A percentile compares a stretch with the other conserved stretches of the same genome.
Conservation (phyloP, 2,888 invertebrate genomes). For the Syrphus vitripennis region DNA sequence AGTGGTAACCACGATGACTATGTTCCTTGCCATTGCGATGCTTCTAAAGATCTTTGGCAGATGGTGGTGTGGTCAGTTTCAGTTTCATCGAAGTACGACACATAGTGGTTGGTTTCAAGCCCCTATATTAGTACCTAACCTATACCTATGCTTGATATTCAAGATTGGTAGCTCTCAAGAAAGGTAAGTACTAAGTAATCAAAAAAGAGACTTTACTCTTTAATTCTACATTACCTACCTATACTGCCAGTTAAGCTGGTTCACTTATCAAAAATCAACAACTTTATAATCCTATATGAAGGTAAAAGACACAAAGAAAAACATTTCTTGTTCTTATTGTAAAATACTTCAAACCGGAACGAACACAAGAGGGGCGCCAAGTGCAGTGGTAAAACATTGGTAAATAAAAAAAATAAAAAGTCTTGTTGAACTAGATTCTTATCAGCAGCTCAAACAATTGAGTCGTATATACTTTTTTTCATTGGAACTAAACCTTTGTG, state of each 20-base stretch:
- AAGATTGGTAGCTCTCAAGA: not conserved
- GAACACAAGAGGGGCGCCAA: slow-evolving; percentile 41
- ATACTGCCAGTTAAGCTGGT: slow-evolving; percentile 20
- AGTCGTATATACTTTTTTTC: not conserved
- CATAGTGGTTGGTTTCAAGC: slow-evolving; percentile 36
- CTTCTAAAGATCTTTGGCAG: slow-evolving; percentile 49
- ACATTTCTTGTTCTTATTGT: not conserved
- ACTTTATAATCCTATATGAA: slow-evolving; percentile 1
- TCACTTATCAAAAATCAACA: slow-evolving; percentile 53
- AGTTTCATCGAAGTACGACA: slow-evolving; percentile 44
- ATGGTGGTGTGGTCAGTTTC: slow-evolving; percentile 44
- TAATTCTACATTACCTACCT: not conserved
- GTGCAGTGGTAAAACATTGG: not conserved
- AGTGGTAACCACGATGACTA: not conserved
- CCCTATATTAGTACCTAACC: slow-evolving; percentile 36
- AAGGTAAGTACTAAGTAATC: too few relatives aligned
- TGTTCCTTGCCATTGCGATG: not conserved
- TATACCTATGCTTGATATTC: not conserved
- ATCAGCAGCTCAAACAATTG: slow-evolving; percentile 61
- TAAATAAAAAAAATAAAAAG: not conserved
- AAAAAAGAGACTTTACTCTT: not conserved
- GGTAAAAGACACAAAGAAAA: not conserved
- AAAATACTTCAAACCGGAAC: slow-evolving; percentile 19
- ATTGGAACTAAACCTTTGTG: slow-evolving; percentile 34
- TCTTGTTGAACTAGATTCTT: slow-evolving; percentile 56